A percentile compares a stretch with the other conserved stretches of the same genome.
Evolutionary conservation across 2,888 invertebrate species (phyloP).

Genomic region (Chymomyza fuscimana): DNA sequence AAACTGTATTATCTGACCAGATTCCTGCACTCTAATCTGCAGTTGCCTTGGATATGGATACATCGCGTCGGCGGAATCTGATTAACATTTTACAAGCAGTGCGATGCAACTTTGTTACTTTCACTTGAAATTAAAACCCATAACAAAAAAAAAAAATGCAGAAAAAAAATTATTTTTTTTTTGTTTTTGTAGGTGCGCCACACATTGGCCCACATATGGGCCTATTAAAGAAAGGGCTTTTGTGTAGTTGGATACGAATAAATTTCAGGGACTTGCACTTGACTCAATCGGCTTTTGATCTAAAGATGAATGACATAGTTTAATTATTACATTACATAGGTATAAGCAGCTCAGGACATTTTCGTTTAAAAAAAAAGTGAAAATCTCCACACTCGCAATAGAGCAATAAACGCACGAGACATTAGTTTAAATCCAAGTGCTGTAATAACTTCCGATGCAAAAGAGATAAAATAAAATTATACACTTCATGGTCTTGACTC

Average conservation of each 20-base stretch:
- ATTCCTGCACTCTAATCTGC: not conserved
- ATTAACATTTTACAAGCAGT: constrained; percentile 34
- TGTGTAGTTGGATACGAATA: too few species aligned
- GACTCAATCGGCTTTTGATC: not conserved
- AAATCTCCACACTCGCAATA: constrained; percentile 48
- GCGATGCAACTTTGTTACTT: constrained; percentile 71
- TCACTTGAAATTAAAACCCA: constrained; percentile 61
- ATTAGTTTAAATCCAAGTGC: constrained; percentile 29
- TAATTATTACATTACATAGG: too few species aligned
- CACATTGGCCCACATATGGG: constrained; percentile 55
- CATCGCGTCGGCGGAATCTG: not conserved
- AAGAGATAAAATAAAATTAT: constrained; percentile 51
- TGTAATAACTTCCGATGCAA: constrained; percentile 58
- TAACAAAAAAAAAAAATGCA: not conserved
- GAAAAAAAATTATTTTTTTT: not conserved
- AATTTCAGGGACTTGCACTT: too few species aligned
- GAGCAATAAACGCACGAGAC: constrained; percentile 6
- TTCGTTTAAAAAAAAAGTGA: constrained; percentile 51
- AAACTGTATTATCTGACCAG: not conserved
- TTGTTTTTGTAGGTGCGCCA: constrained; percentile 28
- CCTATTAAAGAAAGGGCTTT: constrained; percentile 47
- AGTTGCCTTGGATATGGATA: not conserved
- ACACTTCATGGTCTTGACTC: constrained; percentile 47
- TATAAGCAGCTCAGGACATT: constrained; percentile 13
- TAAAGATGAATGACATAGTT: too few species aligned